Evolutionary conservation across 1,140 invertebrate species (phyloP).

Genomic region (Trichomalopsis sarcophagae): DNA sequence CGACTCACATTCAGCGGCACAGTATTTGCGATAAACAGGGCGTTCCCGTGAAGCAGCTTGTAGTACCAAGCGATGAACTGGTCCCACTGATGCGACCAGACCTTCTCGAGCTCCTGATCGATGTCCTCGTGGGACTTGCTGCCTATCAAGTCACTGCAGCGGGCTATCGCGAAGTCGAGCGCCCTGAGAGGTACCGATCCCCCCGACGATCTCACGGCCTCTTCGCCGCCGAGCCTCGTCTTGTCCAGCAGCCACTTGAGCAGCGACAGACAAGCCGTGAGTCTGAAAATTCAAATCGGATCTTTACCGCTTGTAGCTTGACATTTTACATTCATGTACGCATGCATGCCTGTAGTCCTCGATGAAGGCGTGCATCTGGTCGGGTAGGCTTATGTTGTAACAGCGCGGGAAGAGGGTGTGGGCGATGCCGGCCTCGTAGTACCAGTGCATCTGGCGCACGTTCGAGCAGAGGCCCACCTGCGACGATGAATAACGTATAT

Average conservation of each 20-base stretch:
- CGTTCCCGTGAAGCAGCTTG: slow-evolving; percentile 67
- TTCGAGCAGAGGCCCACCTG: slow-evolving; percentile 86
- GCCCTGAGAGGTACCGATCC: slow-evolving; percentile 84
- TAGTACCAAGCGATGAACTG: slow-evolving; percentile 81
- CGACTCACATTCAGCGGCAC: slow-evolving; percentile 65
- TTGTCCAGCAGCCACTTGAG: slow-evolving; percentile 84
- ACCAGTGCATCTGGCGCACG: slow-evolving; percentile 92
- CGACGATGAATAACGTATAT: slow-evolving; percentile 49
- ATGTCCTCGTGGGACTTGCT: slow-evolving; percentile 89
- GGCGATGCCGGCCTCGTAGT: slow-evolving; percentile 86
- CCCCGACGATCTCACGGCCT: slow-evolving; percentile 73
- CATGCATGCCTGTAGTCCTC: slow-evolving; percentile 83
- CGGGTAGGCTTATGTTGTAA: slow-evolving; percentile 89
- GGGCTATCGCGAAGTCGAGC: slow-evolving; percentile 86
- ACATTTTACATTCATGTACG: not conserved
- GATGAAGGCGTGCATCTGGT: slow-evolving; percentile 91
- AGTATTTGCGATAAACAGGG: slow-evolving; percentile 62
- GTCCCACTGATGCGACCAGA: slow-evolving; percentile 91
- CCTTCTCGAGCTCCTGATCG: slow-evolving; percentile 82
- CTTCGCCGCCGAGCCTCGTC: slow-evolving; percentile 76
- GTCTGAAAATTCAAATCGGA: slow-evolving; percentile 69
- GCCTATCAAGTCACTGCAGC: slow-evolving; percentile 85
- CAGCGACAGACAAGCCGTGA: slow-evolving; percentile 89
- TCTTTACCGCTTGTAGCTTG: not conserved
- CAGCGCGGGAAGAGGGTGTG: slow-evolving; percentile 90